Conservation (phyloP, 2,888 invertebrate genomes). For the Ennomos fuscantarius region DNA sequence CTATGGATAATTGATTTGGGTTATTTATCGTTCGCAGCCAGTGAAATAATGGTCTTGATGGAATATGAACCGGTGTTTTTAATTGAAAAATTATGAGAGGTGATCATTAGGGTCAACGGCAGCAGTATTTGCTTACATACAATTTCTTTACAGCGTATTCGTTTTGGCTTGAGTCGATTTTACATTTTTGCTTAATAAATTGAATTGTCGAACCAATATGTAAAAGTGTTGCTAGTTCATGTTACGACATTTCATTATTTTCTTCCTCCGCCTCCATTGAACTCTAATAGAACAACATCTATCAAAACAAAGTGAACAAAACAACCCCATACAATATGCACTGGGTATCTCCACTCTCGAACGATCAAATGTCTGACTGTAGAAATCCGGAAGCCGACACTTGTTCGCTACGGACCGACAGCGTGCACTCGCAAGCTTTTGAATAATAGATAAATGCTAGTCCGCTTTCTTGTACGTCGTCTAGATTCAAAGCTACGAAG, state of each 20-base stretch:
- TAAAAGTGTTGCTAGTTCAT: background rate
- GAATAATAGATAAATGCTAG: slow-evolving; percentile 78
- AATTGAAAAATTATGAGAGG: background rate
- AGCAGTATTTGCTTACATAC: too few relatives aligned
- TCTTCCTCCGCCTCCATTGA: background rate
- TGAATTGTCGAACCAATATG: too few relatives aligned
- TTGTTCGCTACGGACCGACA: slow-evolving; percentile 51
- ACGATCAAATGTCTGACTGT: slow-evolving; percentile 28
- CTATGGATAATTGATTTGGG: slow-evolving; percentile 28
- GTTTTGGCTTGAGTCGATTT: too few relatives aligned
- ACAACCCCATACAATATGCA: slow-evolving; percentile 39
- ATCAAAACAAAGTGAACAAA: slow-evolving; percentile 25
- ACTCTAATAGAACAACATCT: slow-evolving; percentile 15
- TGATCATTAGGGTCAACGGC: background rate
- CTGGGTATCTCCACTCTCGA: slow-evolving; percentile 13
- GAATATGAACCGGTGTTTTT: background rate
- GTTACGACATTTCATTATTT: slow-evolving; percentile 3
- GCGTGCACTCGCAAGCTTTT: slow-evolving; percentile 55
- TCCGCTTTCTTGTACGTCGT: slow-evolving; percentile 44
- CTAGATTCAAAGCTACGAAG: slow-evolving; percentile 48
- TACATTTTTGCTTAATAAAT: too few relatives aligned
- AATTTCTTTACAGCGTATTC: too few relatives aligned
- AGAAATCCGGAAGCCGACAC: slow-evolving; percentile 50
- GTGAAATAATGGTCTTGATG: slow-evolving; percentile 10
- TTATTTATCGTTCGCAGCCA: slow-evolving; percentile 24